A percentile compares a stretch with the other conserved stretches of the same genome.
Evolutionary conservation across 2,888 invertebrate genomes (phyloP).

Genomic region (Mesoligia furuncula): DNA sequence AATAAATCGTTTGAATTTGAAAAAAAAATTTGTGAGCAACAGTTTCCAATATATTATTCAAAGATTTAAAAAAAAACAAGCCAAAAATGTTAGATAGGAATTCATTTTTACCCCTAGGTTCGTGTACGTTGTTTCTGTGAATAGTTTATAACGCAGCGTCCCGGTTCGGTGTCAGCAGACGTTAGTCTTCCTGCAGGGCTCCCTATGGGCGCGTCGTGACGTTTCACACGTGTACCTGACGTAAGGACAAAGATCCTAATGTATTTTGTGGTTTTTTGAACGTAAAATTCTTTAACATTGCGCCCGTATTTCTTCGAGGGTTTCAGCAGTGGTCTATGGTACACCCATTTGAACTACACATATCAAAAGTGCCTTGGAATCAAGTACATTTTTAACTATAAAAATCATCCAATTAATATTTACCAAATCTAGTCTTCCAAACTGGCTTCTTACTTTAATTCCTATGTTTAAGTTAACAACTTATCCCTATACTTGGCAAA

Average conservation of each 20-base stretch:
- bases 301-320: not conserved
- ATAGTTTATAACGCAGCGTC: slow-evolving; percentile 37
- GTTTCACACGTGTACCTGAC: slow-evolving; percentile 19
- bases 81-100: not conserved
- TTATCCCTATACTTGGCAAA: too few relatives aligned
- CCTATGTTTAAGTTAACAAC: too few relatives aligned
- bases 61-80: not conserved
- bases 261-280: not conserved
- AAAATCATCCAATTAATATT: too few relatives aligned
- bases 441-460: too few relatives aligned
- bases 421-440: too few relatives aligned
- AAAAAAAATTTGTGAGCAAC: too few relatives aligned
- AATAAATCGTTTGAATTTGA: too few relatives aligned
- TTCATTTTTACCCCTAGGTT: not conserved
- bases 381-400: too few relatives aligned
- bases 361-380: too few relatives aligned
- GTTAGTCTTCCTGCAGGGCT: slow-evolving; percentile 32
- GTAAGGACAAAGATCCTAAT: not conserved
- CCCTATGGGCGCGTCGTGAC: slow-evolving; percentile 38
- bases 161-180: not conserved
- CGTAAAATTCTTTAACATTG: not conserved
- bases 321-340: not conserved
- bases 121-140: slow-evolving; percentile 7
- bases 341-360: not conserved
- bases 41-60: not conserved